Percentiles rank a stretch among this genome's conserved stretches.
Conservation (phyloP, 2,888 invertebrate species). For the Nomada ruficornis region DNA sequence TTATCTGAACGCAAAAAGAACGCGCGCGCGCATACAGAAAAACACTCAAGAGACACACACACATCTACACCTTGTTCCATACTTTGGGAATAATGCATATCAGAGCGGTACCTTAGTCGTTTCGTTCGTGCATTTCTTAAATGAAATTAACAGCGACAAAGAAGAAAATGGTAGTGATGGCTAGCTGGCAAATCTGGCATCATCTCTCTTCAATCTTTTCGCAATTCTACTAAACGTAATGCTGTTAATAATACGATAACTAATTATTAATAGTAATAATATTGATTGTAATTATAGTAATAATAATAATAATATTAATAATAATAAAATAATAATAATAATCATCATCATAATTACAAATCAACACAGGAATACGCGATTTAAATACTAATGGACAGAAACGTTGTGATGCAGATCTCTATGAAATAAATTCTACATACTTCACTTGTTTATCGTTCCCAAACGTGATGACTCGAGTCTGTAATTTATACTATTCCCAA, state of each 20-base stretch:
- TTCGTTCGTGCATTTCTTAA: slow-evolving; percentile 36
- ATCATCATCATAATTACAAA: slow-evolving; percentile 56
- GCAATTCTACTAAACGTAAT: slow-evolving; percentile 60
- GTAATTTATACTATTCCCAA: too few relatives aligned
- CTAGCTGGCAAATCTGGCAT: slow-evolving; percentile 69
- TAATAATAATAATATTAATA: slow-evolving; percentile 56
- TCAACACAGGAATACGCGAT: slow-evolving; percentile 66
- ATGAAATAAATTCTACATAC: slow-evolving; percentile 48
- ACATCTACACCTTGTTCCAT: slow-evolving; percentile 52
- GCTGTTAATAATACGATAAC: slow-evolving; percentile 62
- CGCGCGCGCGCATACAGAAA: slow-evolving; percentile 53
- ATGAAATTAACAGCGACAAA: slow-evolving; percentile 6
- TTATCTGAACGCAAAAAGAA: slow-evolving; percentile 40
- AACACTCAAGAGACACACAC: slow-evolving; percentile 48
- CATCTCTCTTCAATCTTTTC: slow-evolving; percentile 25
- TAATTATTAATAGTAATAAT: slow-evolving; percentile 54
- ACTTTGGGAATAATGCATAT: slow-evolving; percentile 66
- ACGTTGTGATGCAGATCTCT: slow-evolving; percentile 61
- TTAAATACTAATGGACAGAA: slow-evolving; percentile 72
- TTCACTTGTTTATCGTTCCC: neutral
- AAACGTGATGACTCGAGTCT: slow-evolving; percentile 4
- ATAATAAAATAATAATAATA: slow-evolving; percentile 57
- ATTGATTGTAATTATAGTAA: slow-evolving; percentile 55
- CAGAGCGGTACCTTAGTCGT: slow-evolving; percentile 48
- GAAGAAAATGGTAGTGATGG: slow-evolving; percentile 60